Conservation (phyloP, 2,797 vertebrate genomes). For the Melanotaenia nigrans region DNA sequence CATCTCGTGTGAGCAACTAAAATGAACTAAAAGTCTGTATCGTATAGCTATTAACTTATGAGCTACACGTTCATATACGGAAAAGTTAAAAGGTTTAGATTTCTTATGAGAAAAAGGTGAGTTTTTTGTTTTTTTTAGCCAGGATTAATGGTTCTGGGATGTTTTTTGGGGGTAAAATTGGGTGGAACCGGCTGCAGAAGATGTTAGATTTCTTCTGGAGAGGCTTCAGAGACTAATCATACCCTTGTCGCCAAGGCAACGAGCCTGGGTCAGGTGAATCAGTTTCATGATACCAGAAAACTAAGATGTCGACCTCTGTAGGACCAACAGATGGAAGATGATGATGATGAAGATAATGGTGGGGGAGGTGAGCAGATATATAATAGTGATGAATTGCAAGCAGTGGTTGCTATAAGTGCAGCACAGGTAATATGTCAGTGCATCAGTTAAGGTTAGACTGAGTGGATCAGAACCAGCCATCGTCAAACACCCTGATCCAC, state of each 20-base stretch:
- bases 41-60: no score
- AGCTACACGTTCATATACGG: no score
- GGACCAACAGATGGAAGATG: constrained; percentile 2
- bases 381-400: constrained; percentile 39
- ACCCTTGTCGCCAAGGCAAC: background rate
- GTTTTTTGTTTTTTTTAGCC: no score
- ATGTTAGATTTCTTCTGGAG: background rate
- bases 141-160: background rate
- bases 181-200: background rate
- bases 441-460: constrained; percentile 50
- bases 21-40: no score
- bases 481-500: constrained; percentile 29
- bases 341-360: background rate
- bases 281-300: constrained; percentile 27
- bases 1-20: no score
- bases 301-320: constrained; percentile 9
- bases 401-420: constrained; percentile 63
- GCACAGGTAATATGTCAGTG: constrained; percentile 63
- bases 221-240: no score
- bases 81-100: no score
- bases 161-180: background rate
- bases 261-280: background rate
- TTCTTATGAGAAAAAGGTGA: background rate
- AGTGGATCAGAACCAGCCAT: constrained; percentile 41
- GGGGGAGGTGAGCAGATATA: background rate